Evolutionary conservation across 1,140 invertebrate species (phyloP).

Genomic region (Ptiloglossa arizonensis): DNA sequence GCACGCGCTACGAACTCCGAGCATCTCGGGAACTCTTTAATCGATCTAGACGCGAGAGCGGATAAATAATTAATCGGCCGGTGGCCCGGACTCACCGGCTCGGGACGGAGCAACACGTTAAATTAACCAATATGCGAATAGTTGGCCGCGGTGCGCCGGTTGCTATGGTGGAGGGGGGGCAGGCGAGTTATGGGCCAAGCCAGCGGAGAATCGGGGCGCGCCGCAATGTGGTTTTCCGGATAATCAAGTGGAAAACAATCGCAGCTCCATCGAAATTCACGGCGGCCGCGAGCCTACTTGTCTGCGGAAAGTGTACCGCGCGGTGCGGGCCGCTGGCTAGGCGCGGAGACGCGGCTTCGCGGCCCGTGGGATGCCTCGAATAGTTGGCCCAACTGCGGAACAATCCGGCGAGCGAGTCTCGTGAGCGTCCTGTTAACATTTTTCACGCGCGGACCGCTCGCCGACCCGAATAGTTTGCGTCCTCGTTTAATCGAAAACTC

Average conservation of each 20-base stretch:
- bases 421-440: slow-evolving; percentile 42
- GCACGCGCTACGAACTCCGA: neutral
- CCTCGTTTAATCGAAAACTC: slow-evolving; percentile 46
- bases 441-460: slow-evolving; percentile 50
- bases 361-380: slow-evolving; percentile 59
- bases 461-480: slow-evolving; percentile 54
- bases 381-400: slow-evolving; percentile 68
- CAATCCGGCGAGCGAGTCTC: slow-evolving; percentile 48
- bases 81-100: neutral
- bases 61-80: slow-evolving; percentile 53
- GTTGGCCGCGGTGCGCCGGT: slow-evolving; percentile 46
- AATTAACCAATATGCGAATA: slow-evolving; percentile 67
- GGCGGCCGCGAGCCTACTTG: slow-evolving; percentile 56
- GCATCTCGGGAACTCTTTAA: slow-evolving; percentile 30
- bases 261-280: slow-evolving; percentile 68
- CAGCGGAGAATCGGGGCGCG: slow-evolving; percentile 50
- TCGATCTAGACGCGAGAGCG: neutral
- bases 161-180: no score
- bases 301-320: slow-evolving; percentile 44
- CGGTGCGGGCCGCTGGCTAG: neutral
- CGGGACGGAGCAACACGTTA: slow-evolving; percentile 59
- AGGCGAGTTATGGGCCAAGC: slow-evolving; percentile 61
- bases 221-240: slow-evolving; percentile 70
- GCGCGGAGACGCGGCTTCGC: slow-evolving; percentile 29
- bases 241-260: slow-evolving; percentile 72